phyloP scores from a whole-genome alignment of 2,888 invertebrate species.

The Eucera pruinosa region DNA sequence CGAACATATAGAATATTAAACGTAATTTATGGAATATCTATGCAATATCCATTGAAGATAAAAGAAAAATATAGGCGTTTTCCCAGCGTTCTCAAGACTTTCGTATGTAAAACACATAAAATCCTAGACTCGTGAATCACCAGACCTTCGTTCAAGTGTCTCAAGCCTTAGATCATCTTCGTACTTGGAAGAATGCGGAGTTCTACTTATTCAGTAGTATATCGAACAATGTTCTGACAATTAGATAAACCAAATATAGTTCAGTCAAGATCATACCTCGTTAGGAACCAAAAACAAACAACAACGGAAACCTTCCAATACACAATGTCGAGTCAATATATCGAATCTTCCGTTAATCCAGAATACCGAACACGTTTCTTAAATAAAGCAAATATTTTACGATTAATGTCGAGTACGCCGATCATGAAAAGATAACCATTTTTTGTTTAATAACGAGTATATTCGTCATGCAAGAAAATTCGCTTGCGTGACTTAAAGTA shows the following conservation, averaged over 20 bases:
- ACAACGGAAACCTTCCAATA: no score
- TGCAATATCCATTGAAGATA: neutral
- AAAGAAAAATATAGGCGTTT: neutral
- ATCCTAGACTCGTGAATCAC: constrained; percentile 22
- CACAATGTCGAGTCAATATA: no score
- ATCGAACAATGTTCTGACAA: neutral
- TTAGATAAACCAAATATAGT: neutral
- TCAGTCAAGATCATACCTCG: neutral
- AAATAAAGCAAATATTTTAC: no score
- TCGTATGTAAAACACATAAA: constrained; percentile 15
- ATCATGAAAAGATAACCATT: no score
- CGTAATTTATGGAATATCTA: no score
- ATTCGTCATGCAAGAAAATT: no score
- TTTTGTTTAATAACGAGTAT: no score
- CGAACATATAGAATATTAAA: neutral
- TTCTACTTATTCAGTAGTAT: constrained; percentile 8
- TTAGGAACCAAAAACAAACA: neutral
- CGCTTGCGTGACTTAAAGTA: no score
- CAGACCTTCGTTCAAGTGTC: constrained; percentile 20
- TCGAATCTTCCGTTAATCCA: no score
- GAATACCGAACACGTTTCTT: no score
- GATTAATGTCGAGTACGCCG: no score
- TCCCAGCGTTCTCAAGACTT: neutral
- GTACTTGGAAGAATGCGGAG: constrained; percentile 22
- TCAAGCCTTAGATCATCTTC: constrained; percentile 21